Conservation (phyloP, 2,797 vertebrate species). For the Peromyscus aztecus region DNA sequence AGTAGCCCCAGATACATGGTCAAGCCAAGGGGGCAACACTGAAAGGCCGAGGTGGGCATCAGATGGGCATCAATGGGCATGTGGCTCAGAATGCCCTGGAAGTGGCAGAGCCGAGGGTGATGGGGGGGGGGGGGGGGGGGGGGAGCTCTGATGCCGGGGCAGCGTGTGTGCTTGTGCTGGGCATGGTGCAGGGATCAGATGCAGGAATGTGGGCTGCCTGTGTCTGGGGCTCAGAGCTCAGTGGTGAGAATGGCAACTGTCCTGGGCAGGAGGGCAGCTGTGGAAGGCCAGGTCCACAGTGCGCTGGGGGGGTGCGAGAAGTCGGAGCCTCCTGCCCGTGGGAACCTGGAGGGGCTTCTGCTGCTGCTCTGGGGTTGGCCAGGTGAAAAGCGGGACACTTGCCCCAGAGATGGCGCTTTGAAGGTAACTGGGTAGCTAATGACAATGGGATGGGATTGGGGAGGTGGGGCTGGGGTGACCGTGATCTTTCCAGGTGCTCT, state of each 20-base stretch:
- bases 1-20: not conserved
- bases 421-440: not conserved
- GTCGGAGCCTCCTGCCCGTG: not conserved
- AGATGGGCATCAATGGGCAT: not conserved
- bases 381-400: no score
- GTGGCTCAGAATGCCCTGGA: not conserved
- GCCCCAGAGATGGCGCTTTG: not conserved
- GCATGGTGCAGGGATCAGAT: not conserved
- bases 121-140: not conserved
- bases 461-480: no score
- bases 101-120: not conserved
- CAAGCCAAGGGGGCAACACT: not conserved
- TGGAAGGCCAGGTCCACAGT: not conserved
- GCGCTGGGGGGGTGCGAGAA: not conserved
- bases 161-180: not conserved
- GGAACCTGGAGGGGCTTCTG: not conserved
- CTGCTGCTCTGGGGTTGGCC: not conserved
- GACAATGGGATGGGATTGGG: not conserved
- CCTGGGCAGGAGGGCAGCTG: not conserved
- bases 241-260: not conserved
- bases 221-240: not conserved
- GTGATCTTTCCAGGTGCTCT: not conserved
- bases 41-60: not conserved
- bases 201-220: not conserved
- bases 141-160: not conserved